Conservation (phyloP, 2,888 invertebrate species). For the Mylabris sibirica region DNA sequence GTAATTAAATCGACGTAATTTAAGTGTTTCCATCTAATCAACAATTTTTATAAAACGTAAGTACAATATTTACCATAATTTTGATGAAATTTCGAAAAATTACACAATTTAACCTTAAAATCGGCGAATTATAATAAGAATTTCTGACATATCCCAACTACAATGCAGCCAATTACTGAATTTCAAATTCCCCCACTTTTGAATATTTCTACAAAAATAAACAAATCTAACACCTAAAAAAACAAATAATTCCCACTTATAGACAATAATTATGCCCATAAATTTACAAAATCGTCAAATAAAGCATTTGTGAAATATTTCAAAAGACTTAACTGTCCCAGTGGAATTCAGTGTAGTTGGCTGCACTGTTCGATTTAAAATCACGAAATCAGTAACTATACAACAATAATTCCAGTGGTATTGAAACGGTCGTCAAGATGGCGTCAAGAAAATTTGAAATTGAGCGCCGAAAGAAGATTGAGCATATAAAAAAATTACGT, state of each 20-base stretch:
- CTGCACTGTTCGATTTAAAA: neutral
- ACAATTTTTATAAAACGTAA: constrained; percentile 2
- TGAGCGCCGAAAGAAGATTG: constrained; percentile 60
- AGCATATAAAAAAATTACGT: constrained; percentile 60
- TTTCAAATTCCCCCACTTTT: neutral
- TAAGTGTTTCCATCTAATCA: neutral
- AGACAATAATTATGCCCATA: too few species aligned
- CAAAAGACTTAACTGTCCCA: neutral
- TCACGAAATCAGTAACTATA: constrained; percentile 26
- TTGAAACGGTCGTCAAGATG: constrained; percentile 22
- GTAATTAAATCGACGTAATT: neutral
- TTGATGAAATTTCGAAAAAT: neutral
- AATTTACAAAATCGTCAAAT: too few species aligned
- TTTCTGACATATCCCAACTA: neutral
- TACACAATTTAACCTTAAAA: constrained; percentile 17
- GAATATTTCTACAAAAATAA: neutral
- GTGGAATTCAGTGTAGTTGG: neutral
- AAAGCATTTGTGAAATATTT: neutral
- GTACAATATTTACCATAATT: constrained; percentile 25
- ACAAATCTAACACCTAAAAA: neutral
- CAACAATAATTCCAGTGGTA: constrained; percentile 21
- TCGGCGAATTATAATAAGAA: neutral
- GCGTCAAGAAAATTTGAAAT: constrained; percentile 48
- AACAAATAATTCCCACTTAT: neutral
- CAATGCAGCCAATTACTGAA: neutral